These are phyloP conservation scores for Engraulis encrasicolus DNA, from an alignment of 2,113 vertebrate genomes.

Conservation along the genomic window DNA sequence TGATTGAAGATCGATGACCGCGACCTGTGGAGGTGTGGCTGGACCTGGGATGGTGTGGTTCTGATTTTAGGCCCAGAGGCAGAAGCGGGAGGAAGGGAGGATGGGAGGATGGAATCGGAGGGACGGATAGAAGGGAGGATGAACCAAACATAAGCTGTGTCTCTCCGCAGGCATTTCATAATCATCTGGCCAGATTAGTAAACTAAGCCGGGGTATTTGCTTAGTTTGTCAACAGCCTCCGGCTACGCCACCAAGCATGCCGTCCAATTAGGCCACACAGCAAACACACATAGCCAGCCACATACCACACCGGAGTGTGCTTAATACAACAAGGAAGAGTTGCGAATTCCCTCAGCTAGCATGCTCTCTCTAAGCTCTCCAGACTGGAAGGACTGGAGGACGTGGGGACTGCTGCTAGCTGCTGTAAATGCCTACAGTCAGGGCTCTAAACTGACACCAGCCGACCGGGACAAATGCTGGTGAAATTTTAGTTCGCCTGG, in stretches of 20 bases:
- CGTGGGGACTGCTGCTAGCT: no score
- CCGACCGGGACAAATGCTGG: no score
- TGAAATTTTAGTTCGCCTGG: no score
- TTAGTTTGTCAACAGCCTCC: constrained; percentile 34
- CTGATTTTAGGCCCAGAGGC: background rate
- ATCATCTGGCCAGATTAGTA: constrained; percentile 48
- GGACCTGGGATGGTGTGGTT: background rate
- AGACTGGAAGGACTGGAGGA: background rate
- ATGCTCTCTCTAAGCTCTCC: background rate
- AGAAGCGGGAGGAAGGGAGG: background rate
- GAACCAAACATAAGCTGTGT: constrained; percentile 31
- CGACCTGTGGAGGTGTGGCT: no score
- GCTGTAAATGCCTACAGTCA: no score
- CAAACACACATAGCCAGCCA: constrained; percentile 34
- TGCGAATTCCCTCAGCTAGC: background rate
- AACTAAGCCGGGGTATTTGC: constrained; percentile 45
- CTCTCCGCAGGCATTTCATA: constrained; percentile 41
- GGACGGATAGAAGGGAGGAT: no score
- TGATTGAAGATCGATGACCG: no score
- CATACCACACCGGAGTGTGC: background rate
- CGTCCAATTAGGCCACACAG: constrained; percentile 20
- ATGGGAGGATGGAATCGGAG: no score
- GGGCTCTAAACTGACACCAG: no score
- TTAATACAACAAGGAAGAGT: constrained; percentile 5
- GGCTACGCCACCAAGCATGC: background rate